Evolutionary conservation across 2,113 vertebrate species (phyloP), one percentile per base, ranked within the genome.

Genomic region (Raja brachyura): DNA sequence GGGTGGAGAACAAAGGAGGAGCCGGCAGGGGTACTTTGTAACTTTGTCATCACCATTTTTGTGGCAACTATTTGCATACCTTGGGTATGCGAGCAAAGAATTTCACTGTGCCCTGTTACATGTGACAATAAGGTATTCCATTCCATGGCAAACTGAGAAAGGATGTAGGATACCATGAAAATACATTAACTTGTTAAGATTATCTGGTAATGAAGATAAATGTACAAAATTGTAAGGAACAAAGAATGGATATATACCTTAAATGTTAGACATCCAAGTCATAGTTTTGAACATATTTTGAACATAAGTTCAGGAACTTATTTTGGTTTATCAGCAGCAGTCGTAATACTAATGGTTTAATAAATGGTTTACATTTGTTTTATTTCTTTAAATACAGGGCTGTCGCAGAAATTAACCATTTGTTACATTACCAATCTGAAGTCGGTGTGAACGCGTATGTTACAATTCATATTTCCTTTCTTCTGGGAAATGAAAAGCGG

Each of bases 381-480:
- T 73, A 68, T 92, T 92, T 74, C 68, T 92, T 39, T 54, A 48
- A 54, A 48, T 76, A 74, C 95, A 99, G 98, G 94, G 94, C 95
- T 63, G 92, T 97, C 93, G 97, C 97, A 25, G 96, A 97, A 81
- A 94, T 94, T 90, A 96, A 97, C 93, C 96, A 97, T 0, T 94
- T 94, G 0, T 94, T 98, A 2, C 96, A 95, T 93, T 96, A 96
- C 94, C 97, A 95, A 25, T 95, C 96, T 0, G 94, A 95, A 0
- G 96, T 97, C 0, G 99, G 98, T 2, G 96, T 99, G 83, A 99
- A 98, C 28, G 59, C 96, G 0, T 99, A 96, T 1, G 95, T 99
- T 85, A 96, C 96, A 0, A 94, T 96, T 88, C 96, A 97, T 78
- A 95, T 97, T 56, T 97, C 98, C 94, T 98, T 99, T 95, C 94